A percentile compares a stretch with the other conserved stretches of the same genome.
Conservation (phyloP, 1,140 invertebrate species). For the Drosophila kepulauana region DNA sequence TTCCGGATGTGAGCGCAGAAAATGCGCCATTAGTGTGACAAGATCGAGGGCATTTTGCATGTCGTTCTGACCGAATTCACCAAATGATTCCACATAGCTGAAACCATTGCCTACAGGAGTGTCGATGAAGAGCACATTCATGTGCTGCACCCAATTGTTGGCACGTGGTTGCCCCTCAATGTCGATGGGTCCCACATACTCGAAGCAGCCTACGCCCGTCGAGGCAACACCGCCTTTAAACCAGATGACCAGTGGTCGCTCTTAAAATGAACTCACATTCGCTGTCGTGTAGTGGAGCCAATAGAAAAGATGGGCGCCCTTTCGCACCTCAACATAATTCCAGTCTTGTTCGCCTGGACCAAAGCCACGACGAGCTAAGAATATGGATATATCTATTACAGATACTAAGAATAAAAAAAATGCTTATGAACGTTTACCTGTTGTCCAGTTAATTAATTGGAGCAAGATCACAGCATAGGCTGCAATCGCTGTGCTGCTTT, state of each 20-base stretch:
- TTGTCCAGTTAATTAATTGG: slow-evolving; percentile 1
- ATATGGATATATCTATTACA: not conserved
- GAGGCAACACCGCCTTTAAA: slow-evolving; percentile 92
- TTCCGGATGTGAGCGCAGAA: slow-evolving; percentile 87
- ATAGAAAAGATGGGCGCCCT: slow-evolving; percentile 92
- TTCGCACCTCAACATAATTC: slow-evolving; percentile 88
- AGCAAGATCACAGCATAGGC: not conserved
- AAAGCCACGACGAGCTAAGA: slow-evolving; percentile 82
- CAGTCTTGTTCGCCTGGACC: slow-evolving; percentile 89
- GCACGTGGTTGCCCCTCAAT: slow-evolving; percentile 88
- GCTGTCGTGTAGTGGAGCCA: slow-evolving; percentile 92
- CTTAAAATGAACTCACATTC: slow-evolving; percentile 86
- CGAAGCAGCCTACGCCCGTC: slow-evolving; percentile 92
- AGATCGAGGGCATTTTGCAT: slow-evolving; percentile 92
- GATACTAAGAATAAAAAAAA: not conserved
- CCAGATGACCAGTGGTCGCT: slow-evolving; percentile 92
- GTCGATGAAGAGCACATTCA: slow-evolving; percentile 94
- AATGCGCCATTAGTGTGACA: slow-evolving; percentile 88
- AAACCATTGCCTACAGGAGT: slow-evolving; percentile 96
- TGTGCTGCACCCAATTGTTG: slow-evolving; percentile 91
- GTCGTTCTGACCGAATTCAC: slow-evolving; percentile 88
- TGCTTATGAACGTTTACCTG: slow-evolving; percentile 42
- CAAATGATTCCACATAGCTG: slow-evolving; percentile 90
- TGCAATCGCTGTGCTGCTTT: not conserved
- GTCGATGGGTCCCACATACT: slow-evolving; percentile 91